phyloP scores from a whole-genome alignment of 1,140 invertebrate species.

The Tetramorium parvispinum region DNA sequence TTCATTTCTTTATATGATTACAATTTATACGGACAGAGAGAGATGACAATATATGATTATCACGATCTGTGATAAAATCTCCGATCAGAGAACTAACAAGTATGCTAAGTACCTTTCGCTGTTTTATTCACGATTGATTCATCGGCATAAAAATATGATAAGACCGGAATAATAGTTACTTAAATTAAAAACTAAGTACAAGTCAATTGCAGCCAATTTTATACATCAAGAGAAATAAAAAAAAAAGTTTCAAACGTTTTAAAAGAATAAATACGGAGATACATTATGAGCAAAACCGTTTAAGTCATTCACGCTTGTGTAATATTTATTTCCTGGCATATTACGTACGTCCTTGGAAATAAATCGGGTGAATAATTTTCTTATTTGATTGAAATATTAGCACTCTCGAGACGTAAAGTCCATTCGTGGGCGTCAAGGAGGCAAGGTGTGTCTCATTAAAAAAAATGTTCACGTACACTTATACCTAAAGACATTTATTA shows the following conservation, averaged over 20 bases:
- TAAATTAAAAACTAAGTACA: background rate
- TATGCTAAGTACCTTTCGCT: background rate
- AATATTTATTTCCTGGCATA: background rate
- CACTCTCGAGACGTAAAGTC: background rate
- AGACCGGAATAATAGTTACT: background rate
- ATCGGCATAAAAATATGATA: background rate
- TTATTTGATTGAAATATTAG: background rate
- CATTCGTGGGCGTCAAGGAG: background rate
- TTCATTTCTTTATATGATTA: background rate
- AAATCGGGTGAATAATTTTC: background rate
- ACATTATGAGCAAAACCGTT: background rate
- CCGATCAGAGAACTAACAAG: background rate
- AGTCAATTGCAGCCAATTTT: background rate
- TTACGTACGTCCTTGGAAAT: constrained; percentile 4
- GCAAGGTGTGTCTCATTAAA: constrained; percentile 19
- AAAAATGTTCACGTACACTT: constrained; percentile 35
- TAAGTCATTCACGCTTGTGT: background rate
- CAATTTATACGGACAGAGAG: background rate
- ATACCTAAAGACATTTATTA: constrained; percentile 15
- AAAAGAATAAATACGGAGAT: constrained; percentile 25
- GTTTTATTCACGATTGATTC: background rate
- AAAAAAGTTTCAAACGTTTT: background rate
- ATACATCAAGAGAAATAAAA: no score
- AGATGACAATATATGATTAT: background rate
- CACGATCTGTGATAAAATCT: background rate